Evolutionary conservation across 2,888 invertebrate genomes (phyloP).

Genomic region (Nomada ferruginata): DNA sequence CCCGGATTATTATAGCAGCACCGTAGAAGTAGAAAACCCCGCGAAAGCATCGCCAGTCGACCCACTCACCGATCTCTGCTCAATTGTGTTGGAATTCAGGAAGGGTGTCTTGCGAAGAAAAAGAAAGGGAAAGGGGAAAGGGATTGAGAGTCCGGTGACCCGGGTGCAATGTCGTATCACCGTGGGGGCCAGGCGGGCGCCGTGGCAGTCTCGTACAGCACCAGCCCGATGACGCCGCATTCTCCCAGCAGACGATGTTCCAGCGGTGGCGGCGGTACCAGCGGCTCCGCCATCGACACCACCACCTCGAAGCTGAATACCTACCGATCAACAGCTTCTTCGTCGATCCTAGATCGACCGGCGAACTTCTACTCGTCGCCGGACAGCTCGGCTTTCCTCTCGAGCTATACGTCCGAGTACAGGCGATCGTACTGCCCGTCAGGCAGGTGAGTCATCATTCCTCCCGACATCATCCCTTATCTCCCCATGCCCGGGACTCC

Average conservation of each 20-base stretch:
- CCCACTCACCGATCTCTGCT: constrained; percentile 31
- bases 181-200: constrained; percentile 80
- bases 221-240: constrained; percentile 79
- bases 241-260: constrained; percentile 79
- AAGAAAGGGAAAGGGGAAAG: constrained; percentile 20
- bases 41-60: background rate
- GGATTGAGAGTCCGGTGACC: constrained; percentile 55
- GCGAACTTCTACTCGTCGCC: constrained; percentile 65
- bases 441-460: constrained; percentile 66
- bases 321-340: constrained; percentile 69
- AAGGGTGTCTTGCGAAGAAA: constrained; percentile 39
- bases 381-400: constrained; percentile 53
- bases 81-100: constrained; percentile 62
- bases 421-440: constrained; percentile 65
- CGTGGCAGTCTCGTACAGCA: constrained; percentile 80
- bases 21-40: background rate
- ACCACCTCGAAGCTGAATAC: constrained; percentile 72
- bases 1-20: background rate
- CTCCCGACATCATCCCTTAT: background rate
- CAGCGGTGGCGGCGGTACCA: constrained; percentile 70
- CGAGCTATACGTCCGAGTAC: constrained; percentile 67
- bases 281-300: constrained; percentile 69
- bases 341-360: constrained; percentile 69
- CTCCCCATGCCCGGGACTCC: background rate
- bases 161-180: constrained; percentile 80